These are phyloP conservation scores for Symphodus melops DNA, from an alignment of 2,113 vertebrate species.

Conservation along the genomic window DNA sequence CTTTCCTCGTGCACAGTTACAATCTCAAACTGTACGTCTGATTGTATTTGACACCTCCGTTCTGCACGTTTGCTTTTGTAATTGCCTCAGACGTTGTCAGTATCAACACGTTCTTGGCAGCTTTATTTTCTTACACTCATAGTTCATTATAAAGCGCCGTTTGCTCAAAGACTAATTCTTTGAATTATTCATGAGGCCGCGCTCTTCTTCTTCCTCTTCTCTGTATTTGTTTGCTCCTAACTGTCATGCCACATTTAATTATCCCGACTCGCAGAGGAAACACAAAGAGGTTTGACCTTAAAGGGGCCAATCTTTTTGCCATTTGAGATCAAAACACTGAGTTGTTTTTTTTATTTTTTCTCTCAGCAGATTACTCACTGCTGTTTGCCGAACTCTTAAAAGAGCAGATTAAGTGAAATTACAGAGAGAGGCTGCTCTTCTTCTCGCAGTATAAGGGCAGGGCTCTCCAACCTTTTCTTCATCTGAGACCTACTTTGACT, in stretches of 20 bases:
- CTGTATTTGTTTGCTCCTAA: constrained; percentile 46
- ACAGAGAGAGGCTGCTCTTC: background rate
- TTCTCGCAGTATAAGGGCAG: no score
- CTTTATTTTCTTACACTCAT: constrained; percentile 55
- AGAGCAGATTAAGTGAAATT: background rate
- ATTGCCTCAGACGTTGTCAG: constrained; percentile 46
- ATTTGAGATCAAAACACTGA: constrained; percentile 49
- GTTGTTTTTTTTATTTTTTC: constrained; percentile 14
- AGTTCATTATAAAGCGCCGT: constrained; percentile 53
- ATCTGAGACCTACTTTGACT: no score
- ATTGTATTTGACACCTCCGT: constrained; percentile 16
- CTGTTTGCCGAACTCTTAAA: constrained; percentile 28
- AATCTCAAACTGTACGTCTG: constrained; percentile 10
- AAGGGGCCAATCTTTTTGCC: constrained; percentile 25
- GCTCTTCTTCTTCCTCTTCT: constrained; percentile 47
- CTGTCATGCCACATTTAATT: constrained; percentile 61
- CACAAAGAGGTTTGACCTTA: constrained; percentile 65
- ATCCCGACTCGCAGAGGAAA: constrained; percentile 24
- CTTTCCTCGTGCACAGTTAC: constrained; percentile 10
- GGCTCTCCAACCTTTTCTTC: no score
- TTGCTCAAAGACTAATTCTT: constrained; percentile 37
- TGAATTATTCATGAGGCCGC: constrained; percentile 71
- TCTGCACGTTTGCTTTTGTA: constrained; percentile 14
- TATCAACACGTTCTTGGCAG: constrained; percentile 47
- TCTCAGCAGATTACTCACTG: constrained; percentile 2